Evolutionary conservation across 2,888 invertebrate species (phyloP).

Genomic region (Trichopria drosophilae): DNA sequence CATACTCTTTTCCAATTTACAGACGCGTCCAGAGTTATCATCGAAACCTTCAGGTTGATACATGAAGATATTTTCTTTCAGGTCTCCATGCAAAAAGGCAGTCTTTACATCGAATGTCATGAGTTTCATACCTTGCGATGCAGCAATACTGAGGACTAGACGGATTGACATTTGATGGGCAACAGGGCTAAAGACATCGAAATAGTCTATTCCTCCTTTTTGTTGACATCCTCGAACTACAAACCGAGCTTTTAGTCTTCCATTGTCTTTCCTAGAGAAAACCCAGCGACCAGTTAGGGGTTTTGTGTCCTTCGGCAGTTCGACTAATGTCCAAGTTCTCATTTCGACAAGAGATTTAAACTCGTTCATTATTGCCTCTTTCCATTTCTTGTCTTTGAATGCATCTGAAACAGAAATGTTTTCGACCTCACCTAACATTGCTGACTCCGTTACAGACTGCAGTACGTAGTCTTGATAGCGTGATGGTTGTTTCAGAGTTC

Average conservation of each 20-base stretch:
- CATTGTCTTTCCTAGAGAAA: conserved; percentile 36
- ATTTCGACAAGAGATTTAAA: conserved; percentile 32
- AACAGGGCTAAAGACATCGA: conserved; percentile 41
- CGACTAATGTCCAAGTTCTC: conserved; percentile 38
- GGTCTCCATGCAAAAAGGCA: conserved; percentile 35
- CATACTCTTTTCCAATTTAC: conserved; percentile 38
- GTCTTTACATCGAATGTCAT: conserved; percentile 35
- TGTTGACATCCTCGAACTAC: conserved; percentile 41
- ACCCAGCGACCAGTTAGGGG: conserved; percentile 39
- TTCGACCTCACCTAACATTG: conserved; percentile 34
- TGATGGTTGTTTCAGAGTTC: too few relatives aligned
- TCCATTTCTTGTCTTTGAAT: conserved; percentile 39
- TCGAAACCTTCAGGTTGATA: conserved; percentile 38
- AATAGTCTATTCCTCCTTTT: conserved; percentile 39
- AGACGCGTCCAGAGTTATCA: conserved; percentile 31
- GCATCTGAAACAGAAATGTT: conserved; percentile 38
- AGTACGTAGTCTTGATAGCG: too few relatives aligned
- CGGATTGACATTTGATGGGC: conserved; percentile 36
- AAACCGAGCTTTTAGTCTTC: conserved; percentile 32
- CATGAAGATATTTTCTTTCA: conserved; percentile 36
- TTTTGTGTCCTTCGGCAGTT: conserved; percentile 17
- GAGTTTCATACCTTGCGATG: conserved; percentile 30
- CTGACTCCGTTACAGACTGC: too few relatives aligned
- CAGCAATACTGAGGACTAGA: conserved; percentile 36
- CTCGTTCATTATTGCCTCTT: conserved; percentile 38